These are phyloP conservation scores for Drosophila yooni DNA, from an alignment of 2,888 invertebrate genomes.

Conservation along the genomic window DNA sequence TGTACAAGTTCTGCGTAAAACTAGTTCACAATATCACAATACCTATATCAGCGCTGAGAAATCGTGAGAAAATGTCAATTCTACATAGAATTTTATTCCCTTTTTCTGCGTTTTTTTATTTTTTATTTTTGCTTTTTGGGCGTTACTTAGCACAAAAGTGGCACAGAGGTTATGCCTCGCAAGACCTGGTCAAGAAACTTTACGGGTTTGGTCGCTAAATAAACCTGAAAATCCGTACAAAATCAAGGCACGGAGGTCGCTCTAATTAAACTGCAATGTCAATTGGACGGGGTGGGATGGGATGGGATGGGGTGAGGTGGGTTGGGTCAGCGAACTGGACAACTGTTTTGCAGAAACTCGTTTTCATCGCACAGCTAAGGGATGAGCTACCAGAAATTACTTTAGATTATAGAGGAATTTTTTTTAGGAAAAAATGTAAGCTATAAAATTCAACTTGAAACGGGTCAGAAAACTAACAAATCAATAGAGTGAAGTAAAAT, in stretches of 20 bases:
- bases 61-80: conserved; percentile 77
- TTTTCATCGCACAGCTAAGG: conserved; percentile 24
- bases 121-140: conserved; percentile 17
- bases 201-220: conserved; percentile 49
- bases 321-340: conserved; percentile 59
- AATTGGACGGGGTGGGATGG: conserved; percentile 58
- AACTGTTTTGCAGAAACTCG: conserved; percentile 38
- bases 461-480: conserved; percentile 15
- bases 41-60: conserved; percentile 64
- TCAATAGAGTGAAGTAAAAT: conserved; percentile 6
- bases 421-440: conserved; percentile 9
- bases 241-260: conserved; percentile 72
- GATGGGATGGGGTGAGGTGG: conserved; percentile 1
- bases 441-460: conserved; percentile 16
- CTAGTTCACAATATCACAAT: conserved; percentile 55
- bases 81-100: conserved; percentile 55
- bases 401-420: conserved; percentile 40
- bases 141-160: conserved; percentile 64
- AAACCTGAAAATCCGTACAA: conserved; percentile 56
- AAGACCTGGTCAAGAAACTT: conserved; percentile 73
- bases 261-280: conserved; percentile 80
- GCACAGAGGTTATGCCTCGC: conserved; percentile 71
- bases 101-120: conserved; percentile 28
- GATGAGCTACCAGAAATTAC: conserved; percentile 18
- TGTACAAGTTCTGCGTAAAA: conserved; percentile 74